Evolutionary conservation across 2,113 vertebrate genomes (phyloP).

Genomic region (Myrmecobius fasciatus): DNA sequence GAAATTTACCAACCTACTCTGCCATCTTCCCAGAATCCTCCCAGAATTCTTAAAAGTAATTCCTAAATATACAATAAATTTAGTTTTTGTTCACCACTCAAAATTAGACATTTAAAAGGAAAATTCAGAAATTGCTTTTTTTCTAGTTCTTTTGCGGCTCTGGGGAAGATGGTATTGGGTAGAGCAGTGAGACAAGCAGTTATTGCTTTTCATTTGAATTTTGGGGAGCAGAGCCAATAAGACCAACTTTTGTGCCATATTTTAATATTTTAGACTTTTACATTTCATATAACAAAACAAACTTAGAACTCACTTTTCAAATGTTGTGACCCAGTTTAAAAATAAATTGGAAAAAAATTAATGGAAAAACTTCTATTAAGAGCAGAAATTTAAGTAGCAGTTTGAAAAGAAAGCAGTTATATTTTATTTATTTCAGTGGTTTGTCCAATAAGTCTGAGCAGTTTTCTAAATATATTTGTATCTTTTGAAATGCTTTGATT

Average conservation of each 20-base stretch:
- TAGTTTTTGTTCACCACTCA: constrained; percentile 7
- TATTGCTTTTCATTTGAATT: not conserved
- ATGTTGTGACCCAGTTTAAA: not conserved
- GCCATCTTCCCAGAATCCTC: no score
- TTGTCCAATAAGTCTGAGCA: not conserved
- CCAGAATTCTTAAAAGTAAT: constrained; percentile 8
- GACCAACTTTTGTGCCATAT: not conserved
- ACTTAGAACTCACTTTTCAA: not conserved
- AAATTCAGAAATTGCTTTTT: not conserved
- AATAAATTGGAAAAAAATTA: not conserved
- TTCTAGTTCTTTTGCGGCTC: not conserved
- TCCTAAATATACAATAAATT: constrained; percentile 6
- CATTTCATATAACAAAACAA: not conserved
- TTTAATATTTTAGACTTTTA: not conserved
- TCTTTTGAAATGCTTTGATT: constrained; percentile 32
- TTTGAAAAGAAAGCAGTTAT: not conserved
- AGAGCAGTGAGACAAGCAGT: not conserved
- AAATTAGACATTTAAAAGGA: not conserved
- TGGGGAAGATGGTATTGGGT: not conserved
- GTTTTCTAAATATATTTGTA: not conserved
- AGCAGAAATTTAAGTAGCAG: not conserved
- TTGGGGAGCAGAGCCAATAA: not conserved
- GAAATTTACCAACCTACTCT: no score
- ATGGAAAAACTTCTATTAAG: not conserved
- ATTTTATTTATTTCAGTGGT: not conserved